These are phyloP conservation scores for Neodon shergylaensis DNA, from an alignment of 2,113 vertebrate species.

Conservation along the genomic window DNA sequence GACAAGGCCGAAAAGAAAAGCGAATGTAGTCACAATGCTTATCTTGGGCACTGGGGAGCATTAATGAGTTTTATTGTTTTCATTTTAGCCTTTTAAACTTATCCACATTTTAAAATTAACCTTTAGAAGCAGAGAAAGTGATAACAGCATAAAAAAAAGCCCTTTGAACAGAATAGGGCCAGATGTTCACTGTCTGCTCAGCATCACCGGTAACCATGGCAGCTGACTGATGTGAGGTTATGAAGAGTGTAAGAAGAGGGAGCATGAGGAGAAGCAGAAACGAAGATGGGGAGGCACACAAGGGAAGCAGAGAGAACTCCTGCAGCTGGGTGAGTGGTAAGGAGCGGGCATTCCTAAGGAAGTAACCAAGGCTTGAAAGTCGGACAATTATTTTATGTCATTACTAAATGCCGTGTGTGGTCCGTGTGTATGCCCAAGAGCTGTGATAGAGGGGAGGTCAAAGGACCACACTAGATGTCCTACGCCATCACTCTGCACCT, in stretches of 20 bases:
- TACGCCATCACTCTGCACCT: neutral
- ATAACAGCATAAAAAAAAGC: neutral
- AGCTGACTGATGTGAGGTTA: neutral
- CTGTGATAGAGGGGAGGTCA: too few relatives aligned
- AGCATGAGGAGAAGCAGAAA: rapidly evolving
- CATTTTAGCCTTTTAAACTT: constrained; percentile 10
- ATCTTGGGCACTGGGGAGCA: neutral
- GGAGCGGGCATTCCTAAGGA: neutral
- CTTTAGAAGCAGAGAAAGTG: constrained; percentile 31
- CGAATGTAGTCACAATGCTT: neutral
- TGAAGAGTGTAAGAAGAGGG: neutral
- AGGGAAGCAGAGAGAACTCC: neutral
- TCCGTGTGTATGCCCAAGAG: neutral
- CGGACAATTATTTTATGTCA: neutral
- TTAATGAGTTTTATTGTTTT: constrained; percentile 24
- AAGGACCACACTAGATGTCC: neutral
- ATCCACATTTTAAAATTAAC: neutral
- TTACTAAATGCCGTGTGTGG: neutral
- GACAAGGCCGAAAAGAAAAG: constrained; percentile 16
- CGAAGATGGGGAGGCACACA: neutral
- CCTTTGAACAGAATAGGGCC: neutral
- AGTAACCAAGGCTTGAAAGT: neutral
- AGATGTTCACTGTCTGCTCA: neutral
- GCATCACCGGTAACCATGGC: neutral
- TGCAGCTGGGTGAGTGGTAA: neutral